phyloP scores from a whole-genome alignment of 2,113 vertebrate genomes.

The Syngnathus floridae region DNA sequence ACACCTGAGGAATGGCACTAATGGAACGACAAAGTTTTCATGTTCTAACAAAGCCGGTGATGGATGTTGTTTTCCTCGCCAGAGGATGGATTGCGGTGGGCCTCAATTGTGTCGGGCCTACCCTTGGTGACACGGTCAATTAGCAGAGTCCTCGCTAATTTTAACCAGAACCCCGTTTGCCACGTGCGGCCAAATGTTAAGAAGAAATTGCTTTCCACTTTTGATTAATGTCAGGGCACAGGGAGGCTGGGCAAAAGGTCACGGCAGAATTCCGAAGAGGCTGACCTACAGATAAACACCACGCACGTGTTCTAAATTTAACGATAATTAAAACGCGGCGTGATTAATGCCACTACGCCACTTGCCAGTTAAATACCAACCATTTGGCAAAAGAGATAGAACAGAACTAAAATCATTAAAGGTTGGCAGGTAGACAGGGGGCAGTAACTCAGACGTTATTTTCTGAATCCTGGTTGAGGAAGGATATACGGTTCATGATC shows the following conservation, averaged over 20 bases:
- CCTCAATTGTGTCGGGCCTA: not conserved
- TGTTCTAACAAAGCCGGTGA: not conserved
- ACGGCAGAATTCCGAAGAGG: not conserved
- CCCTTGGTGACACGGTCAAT: not conserved
- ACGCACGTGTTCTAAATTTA: not conserved
- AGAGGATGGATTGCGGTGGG: not conserved
- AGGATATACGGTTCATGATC: no score
- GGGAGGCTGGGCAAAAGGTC: not conserved
- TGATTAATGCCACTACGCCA: not conserved
- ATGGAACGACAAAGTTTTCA: constrained; percentile 4
- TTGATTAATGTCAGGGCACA: not conserved
- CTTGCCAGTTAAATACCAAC: not conserved
- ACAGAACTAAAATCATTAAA: no score
- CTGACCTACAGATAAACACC: constrained; percentile 2
- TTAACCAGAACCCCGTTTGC: not conserved
- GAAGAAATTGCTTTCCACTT: not conserved
- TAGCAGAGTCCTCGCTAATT: not conserved
- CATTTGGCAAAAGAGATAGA: not conserved
- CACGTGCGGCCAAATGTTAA: not conserved
- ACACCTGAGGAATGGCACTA: constrained; percentile 9
- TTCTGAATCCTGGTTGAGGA: no score
- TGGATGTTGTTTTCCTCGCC: constrained; percentile 6
- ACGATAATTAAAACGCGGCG: not conserved
- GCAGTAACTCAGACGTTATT: no score
- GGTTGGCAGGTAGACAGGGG: no score